These are phyloP conservation scores for Megaceryle torquata DNA, from an alignment of 2,113 vertebrate genomes.

Conservation along the genomic window DNA sequence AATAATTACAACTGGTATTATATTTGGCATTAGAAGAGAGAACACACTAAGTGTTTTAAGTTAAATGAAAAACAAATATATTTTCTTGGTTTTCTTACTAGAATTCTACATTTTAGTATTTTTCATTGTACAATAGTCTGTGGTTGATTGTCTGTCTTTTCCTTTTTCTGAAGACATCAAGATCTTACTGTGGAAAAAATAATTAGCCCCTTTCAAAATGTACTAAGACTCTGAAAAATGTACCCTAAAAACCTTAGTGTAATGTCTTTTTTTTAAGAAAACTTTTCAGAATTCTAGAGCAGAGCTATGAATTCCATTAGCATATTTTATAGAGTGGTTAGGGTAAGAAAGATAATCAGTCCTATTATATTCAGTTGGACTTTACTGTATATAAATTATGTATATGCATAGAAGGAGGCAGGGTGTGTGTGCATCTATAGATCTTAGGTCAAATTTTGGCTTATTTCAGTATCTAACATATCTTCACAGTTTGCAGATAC, in stretches of 20 bases:
- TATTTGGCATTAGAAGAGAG: neutral
- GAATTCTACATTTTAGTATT: neutral
- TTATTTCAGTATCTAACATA: neutral
- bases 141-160: neutral
- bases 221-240: neutral
- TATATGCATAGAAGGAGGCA: neutral
- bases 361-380: neutral
- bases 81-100: neutral
- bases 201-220: neutral
- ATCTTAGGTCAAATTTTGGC: neutral
- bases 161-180: neutral
- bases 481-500: neutral
- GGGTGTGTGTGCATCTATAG: neutral
- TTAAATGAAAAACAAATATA: neutral
- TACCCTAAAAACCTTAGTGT: neutral
- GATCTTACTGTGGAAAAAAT: neutral
- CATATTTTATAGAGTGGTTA: neutral
- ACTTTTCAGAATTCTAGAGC: neutral
- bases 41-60: neutral
- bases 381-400: neutral
- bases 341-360: neutral
- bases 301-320: neutral
- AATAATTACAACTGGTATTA: neutral
- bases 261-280: neutral
- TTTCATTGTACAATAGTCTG: neutral